phyloP scores from a whole-genome alignment of 37 sponge, comb jelly and placozoan species.

The Chondrilla cf. caribensis region DNA sequence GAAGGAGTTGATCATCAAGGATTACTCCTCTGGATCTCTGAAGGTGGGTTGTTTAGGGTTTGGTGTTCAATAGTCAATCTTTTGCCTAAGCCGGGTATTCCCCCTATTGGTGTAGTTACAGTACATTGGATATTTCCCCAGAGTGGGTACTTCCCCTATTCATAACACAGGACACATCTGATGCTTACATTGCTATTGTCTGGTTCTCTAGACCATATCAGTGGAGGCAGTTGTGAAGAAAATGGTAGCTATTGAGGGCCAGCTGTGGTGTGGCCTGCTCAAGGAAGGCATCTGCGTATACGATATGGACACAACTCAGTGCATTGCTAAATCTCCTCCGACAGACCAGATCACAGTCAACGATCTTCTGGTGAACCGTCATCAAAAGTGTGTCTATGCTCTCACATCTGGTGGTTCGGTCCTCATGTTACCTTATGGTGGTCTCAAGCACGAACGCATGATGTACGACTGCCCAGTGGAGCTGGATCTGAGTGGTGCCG shows the following conservation, averaged over 20 bases:
- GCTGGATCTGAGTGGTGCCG: no score
- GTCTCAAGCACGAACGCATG: neutral
- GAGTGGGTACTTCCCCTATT: neutral
- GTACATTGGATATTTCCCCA: no score
- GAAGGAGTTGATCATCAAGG: neutral
- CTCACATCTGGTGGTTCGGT: neutral
- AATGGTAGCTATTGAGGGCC: neutral
- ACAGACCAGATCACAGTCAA: neutral
- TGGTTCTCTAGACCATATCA: no score
- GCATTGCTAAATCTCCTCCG: neutral
- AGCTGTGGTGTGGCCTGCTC: slow-evolving; percentile 15
- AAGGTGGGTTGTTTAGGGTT: neutral
- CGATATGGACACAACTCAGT: neutral
- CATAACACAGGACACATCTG: no score
- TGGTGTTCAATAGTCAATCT: neutral
- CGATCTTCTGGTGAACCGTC: neutral
- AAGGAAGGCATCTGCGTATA: neutral
- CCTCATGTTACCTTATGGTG: neutral
- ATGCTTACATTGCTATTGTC: no score
- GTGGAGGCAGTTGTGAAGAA: neutral
- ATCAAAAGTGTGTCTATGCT: no score
- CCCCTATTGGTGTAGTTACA: neutral
- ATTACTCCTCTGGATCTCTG: neutral
- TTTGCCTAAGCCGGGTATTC: no score
- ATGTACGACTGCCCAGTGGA: neutral